Conservation (phyloP, 2,797 vertebrate species). For the Melanotaenia boesemani region DNA sequence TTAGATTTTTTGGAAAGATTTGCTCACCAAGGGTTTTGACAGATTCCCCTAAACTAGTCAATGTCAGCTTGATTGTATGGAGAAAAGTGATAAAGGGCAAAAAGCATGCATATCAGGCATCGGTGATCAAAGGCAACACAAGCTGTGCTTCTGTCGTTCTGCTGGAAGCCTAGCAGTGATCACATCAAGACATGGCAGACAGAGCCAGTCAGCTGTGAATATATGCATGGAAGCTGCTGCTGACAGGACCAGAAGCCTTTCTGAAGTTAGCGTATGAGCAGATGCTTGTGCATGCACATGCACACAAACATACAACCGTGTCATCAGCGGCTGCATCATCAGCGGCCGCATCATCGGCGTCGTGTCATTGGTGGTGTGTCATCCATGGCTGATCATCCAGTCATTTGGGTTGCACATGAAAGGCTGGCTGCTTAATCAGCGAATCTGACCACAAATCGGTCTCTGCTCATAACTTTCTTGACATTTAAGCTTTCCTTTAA, state of each 20-base stretch:
- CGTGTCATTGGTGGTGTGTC: too few species aligned
- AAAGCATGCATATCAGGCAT: neutral
- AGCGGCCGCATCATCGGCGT: too few species aligned
- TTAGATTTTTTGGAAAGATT: too few species aligned
- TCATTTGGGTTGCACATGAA: slow-evolving; percentile 26
- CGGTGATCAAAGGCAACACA: slow-evolving; percentile 22
- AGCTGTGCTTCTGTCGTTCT: slow-evolving; percentile 44
- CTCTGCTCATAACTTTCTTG: too few species aligned
- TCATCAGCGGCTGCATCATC: slow-evolving; percentile 41
- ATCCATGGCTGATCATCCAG: too few species aligned
- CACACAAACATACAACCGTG: slow-evolving; percentile 4
- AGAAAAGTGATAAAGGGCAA: neutral
- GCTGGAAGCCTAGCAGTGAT: slow-evolving; percentile 59
- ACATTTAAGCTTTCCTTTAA: too few species aligned
- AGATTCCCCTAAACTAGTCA: neutral
- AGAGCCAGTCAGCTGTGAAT: slow-evolving; percentile 67
- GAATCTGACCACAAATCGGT: slow-evolving; percentile 35
- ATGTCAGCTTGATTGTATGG: neutral
- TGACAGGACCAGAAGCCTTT: slow-evolving; percentile 74
- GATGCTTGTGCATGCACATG: slow-evolving; percentile 53
- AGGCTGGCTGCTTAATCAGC: slow-evolving; percentile 42
- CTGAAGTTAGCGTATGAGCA: slow-evolving; percentile 69
- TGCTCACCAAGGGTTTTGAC: too few species aligned
- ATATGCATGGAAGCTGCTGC: slow-evolving; percentile 26
- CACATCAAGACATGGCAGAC: slow-evolving; percentile 58